These are phyloP conservation scores for Drosophila varians DNA, from an alignment of 1,140 invertebrate species.

Conservation along the genomic window DNA sequence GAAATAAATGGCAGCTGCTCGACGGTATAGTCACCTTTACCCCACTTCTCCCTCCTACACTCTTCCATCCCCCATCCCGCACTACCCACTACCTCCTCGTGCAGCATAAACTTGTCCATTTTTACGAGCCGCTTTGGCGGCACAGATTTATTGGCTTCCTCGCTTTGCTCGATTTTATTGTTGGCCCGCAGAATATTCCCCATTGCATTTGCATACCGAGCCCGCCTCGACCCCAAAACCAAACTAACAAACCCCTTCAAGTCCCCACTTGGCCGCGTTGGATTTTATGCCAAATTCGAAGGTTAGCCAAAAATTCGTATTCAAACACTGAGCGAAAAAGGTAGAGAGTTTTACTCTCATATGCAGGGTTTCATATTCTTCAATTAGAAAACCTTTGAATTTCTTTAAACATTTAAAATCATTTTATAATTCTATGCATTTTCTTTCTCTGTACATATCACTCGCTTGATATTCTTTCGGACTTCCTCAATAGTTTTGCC, in stretches of 20 bases:
- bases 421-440: not conserved
- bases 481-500: conserved; percentile 28
- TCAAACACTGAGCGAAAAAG: conserved; percentile 1
- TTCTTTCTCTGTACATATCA: not conserved
- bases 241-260: not conserved
- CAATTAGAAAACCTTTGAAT: too few species aligned
- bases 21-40: not conserved
- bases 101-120: conserved; percentile 51
- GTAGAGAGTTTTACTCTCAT: too few species aligned
- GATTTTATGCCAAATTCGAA: conserved; percentile 45
- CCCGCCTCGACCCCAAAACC: not conserved
- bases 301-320: conserved; percentile 39
- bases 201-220: conserved; percentile 43
- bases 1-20: conserved; percentile 45
- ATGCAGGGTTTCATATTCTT: too few species aligned
- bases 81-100: too few species aligned
- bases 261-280: conserved; percentile 3
- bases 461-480: not conserved
- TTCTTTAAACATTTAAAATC: not conserved
- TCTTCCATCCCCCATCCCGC: too few species aligned
- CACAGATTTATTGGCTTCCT: conserved; percentile 63
- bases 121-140: conserved; percentile 62
- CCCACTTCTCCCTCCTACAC: not conserved
- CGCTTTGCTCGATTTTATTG: conserved; percentile 57
- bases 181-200: conserved; percentile 29